Evolutionary conservation across 2,888 invertebrate genomes (phyloP).

Genomic region (Rotaria macrura): DNA sequence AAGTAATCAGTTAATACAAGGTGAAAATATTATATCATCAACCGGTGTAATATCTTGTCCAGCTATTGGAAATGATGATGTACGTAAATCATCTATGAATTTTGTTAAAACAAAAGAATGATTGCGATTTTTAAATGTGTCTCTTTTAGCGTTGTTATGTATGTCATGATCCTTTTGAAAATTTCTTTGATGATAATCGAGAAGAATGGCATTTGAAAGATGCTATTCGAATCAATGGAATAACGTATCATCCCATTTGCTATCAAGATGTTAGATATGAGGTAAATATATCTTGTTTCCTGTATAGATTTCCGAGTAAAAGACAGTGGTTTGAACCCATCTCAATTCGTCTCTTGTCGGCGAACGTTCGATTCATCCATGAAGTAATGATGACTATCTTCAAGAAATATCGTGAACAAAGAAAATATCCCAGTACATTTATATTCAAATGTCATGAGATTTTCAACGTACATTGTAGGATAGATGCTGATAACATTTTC

Average conservation of each 20-base stretch:
- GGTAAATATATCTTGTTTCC: neutral
- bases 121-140: neutral
- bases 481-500: no score
- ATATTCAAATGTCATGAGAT: no score
- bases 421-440: no score
- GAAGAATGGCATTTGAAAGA: slow-evolving; percentile 91
- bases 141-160: slow-evolving; percentile 60
- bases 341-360: no score
- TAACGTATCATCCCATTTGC: slow-evolving; percentile 78
- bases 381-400: no score
- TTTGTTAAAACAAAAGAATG: neutral
- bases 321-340: no score
- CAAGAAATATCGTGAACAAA: no score
- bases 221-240: slow-evolving; percentile 61
- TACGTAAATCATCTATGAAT: neutral
- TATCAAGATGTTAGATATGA: slow-evolving; percentile 62
- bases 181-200: slow-evolving; percentile 87
- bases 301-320: no score
- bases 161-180: slow-evolving; percentile 82
- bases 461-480: no score
- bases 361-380: no score
- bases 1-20: neutral
- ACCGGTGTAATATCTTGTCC: slow-evolving; percentile 23
- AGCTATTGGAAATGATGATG: slow-evolving; percentile 24
- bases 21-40: neutral